Base-by-base conservation (phyloP, 2,797 vertebrate species). In the Gymnothorax javanicus region DNA sequence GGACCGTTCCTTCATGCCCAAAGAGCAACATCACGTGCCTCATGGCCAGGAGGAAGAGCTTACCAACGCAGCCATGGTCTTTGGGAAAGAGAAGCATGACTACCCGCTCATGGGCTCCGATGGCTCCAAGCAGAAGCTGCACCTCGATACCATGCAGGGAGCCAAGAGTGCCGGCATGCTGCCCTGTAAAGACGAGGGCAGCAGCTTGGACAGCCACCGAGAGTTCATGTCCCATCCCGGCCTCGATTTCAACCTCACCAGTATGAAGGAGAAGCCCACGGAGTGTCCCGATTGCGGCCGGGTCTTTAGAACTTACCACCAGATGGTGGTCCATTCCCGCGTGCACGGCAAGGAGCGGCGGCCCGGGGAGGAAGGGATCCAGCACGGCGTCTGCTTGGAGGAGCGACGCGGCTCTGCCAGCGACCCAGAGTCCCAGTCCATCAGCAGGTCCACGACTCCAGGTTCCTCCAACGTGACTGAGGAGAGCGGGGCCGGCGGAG, bases 381-480 rank as follows among this genome's bases (percentile, higher is more conserved):
- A 96, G 86, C 95, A 95, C 85, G 93, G 91, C 89, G 91, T 54
- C 90, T 94, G 94, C 87, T 94, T 98, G 2, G 98, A 99, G 0
- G 98, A 99, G 89, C 96, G 98, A 8, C 97, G 98, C 0, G 98
- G 98, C 62, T 99, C 98, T 12, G 98, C 98, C 89, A 99, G 98
- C 0, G 98, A 99, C 92, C 98, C 98, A 0, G 98, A 99, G 93
- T 99, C 98, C 88, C 98, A 99, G 93, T 99, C 98, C n/a, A 97
- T 99, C 93, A 99, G 98, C 94, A 96, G 98, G 73, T 99, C 98
- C 0, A 99, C 98, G 88, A 99, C 98, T 7, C 98, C 98, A 0
- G 98, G 98, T 17, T 99, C 98, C 27, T 99, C 98, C 92, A 99
- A 99, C 3, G 95, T 99, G 91, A 99, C 98, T 0, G 98, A 99